A percentile compares a stretch with the other conserved stretches of the same genome.
Evolutionary conservation across 2,113 vertebrate genomes (phyloP).

Genomic region (Cynocephalus volans): DNA sequence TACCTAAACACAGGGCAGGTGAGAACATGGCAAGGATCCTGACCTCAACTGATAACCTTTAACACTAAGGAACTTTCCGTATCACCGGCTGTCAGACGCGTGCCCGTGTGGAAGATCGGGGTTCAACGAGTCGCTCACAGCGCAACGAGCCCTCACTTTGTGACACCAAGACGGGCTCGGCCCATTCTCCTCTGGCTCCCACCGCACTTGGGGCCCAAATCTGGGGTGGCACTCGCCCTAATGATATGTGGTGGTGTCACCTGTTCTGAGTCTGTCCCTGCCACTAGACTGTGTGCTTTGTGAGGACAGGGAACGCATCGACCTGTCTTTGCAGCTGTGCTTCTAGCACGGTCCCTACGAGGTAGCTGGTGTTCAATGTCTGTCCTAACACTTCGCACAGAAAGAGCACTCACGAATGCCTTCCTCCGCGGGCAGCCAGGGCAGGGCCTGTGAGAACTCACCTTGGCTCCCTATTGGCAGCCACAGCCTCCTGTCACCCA

Average conservation of each 20-base stretch:
- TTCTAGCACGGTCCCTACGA: background rate
- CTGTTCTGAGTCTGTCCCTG: fast-evolving
- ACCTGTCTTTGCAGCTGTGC: fast-evolving
- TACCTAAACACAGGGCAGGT: no score
- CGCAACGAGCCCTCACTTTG: background rate
- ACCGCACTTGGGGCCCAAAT: fast-evolving
- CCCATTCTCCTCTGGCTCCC: background rate
- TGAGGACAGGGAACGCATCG: background rate
- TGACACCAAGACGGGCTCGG: no score
- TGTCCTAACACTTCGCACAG: background rate
- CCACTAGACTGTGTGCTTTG: fast-evolving
- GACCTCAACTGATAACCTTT: fast-evolving
- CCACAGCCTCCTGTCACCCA: background rate
- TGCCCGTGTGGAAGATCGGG: background rate
- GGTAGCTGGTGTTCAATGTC: background rate
- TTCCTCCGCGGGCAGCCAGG: fast-evolving
- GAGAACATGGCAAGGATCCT: no score
- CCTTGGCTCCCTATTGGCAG: fast-evolving
- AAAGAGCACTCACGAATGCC: fast-evolving
- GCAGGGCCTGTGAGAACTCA: fast-evolving
- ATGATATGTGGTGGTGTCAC: fast-evolving
- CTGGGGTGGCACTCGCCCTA: background rate
- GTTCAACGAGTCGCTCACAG: background rate
- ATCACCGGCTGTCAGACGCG: fast-evolving
- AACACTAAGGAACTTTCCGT: fast-evolving